Base-by-base conservation (phyloP, 1,140 invertebrate genomes). In the Himalopsyche phryganea region DNA sequence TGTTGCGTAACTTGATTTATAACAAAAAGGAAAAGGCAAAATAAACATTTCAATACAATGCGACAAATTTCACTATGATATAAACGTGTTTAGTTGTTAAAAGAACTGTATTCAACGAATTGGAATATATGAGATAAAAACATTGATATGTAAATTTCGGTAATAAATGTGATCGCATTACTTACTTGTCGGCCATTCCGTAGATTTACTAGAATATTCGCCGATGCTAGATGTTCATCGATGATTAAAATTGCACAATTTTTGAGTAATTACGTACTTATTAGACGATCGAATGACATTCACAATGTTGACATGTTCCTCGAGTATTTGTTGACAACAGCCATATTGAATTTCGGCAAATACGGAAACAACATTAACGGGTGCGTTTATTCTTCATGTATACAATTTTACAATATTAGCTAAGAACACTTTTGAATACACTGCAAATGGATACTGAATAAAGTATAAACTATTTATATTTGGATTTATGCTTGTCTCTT, bases 261-360 rank as follows among this genome's bases (percentile, higher is more conserved):
- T 15, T 40, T 3, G 5, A 13, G 38, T 13, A 40, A 40, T 11
- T 40, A 15, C n/a, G n/a, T 6, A 6, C n/a, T 40, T 40, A 28
- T 28, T 28, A 5, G 4, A 28, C 23, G 23, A 9, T 35, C 10
- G 9, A 58, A 45, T 51, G 48, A 46, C 56, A 51, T 45, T 51
- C 23, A 45, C 56, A 38, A 19, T 56, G 54, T 56, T 56, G 54
- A 56, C 54, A 56, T 47, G 54, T 56, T 36, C 11, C 46, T 32
- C 9, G 36, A 48, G 54, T 58, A 58, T 58, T 58, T 58, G 56
- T 58, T 58, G 56, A 58, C 56, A 58, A 28, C 49, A 13, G 56
- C 56, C 56, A 58, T 58, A n/a, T 58, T 58, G 56, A 33, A 49
- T 19, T 44, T 52, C 23, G 38, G 36, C 49, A 50, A 45, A 32